Base-by-base conservation (phyloP, 2,888 invertebrate species). In the Eurois occulta region DNA sequence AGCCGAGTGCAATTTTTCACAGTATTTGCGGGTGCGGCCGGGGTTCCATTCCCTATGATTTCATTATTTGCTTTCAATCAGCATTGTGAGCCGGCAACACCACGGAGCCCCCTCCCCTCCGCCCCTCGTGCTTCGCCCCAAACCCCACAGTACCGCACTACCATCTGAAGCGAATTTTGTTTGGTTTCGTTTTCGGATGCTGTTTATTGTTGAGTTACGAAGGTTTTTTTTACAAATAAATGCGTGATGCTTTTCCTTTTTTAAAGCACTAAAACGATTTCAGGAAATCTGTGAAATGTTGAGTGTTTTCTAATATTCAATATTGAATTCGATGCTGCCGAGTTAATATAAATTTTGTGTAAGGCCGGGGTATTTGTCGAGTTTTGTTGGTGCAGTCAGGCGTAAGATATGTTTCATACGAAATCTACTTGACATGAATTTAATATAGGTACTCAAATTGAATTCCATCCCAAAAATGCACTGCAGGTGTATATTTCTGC, bases 1-100 rank as follows among this genome's bases (percentile, higher is more conserved):
- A 89, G 91, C 84, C 85, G 86, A 91, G 89, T 95, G 95, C 95
- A 95, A 95, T 95, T 94, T 95, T 96, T 95, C 93, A 93, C 93
- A 93, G 94, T 96, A 93, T 95, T 95, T 95, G 94, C 94, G 93
- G 92, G 92, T 88, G 91, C 91, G 93, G 91, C 90, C 90, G 88
- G 84, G 86, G 90, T 93, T 94, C 93, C 91, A 91, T 94, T 94
- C 94, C 93, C 94, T 95, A 95, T 96, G 96, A 96, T 96, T 96
- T 96, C 95, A 96, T 96, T 96, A 96, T 96, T 96, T 96, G 96
- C 94, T 96, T 96, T 96, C 96, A 96, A 96, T 96, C 96, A 96
- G 95, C 94, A 95, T 95, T 94, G 96, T 96, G 95, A 95, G 94
- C 94, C 92, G 90, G 91, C 90, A 87, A 87, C 88, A 84, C 91